Conservation (phyloP, 1,140 invertebrate species). For the Nymphalis io region DNA sequence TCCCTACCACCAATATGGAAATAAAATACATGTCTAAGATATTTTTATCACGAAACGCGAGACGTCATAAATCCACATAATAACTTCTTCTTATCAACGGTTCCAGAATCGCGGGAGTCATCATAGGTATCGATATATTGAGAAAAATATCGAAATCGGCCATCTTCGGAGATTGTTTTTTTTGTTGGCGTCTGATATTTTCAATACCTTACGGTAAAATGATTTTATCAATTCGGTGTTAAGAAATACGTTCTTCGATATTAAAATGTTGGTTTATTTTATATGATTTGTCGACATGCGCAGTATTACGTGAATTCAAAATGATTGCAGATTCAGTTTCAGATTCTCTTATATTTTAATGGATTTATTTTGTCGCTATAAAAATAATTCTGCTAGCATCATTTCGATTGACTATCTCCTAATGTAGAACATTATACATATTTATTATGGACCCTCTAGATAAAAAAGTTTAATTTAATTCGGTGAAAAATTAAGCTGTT, state of each 20-base stretch:
- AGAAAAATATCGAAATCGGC: conserved; percentile 26
- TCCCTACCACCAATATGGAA: too few species aligned
- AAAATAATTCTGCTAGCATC: too few species aligned
- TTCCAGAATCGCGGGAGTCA: conserved; percentile 17
- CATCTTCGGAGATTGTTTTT: conserved; percentile 21
- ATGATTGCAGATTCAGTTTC: too few species aligned
- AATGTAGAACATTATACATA: too few species aligned
- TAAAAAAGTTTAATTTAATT: too few species aligned
- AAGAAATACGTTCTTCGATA: not conserved
- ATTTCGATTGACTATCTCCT: too few species aligned
- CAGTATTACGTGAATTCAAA: too few species aligned
- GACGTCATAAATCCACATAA: conserved; percentile 23
- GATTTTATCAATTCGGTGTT: conserved; percentile 18
- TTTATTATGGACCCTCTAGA: too few species aligned
- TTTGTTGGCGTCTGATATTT: conserved; percentile 20
- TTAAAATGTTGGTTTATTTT: not conserved
- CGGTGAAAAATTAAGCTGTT: too few species aligned
- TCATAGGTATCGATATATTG: conserved; percentile 21
- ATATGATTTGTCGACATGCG: too few species aligned
- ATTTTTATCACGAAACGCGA: conserved; percentile 5
- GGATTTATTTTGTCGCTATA: too few species aligned
- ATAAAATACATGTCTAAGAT: not conserved
- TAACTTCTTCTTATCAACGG: conserved; percentile 24
- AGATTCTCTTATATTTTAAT: too few species aligned
- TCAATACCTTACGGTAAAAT: conserved; percentile 18